Conservation (phyloP, 2,113 vertebrate genomes). For the Trogon surrucura region DNA sequence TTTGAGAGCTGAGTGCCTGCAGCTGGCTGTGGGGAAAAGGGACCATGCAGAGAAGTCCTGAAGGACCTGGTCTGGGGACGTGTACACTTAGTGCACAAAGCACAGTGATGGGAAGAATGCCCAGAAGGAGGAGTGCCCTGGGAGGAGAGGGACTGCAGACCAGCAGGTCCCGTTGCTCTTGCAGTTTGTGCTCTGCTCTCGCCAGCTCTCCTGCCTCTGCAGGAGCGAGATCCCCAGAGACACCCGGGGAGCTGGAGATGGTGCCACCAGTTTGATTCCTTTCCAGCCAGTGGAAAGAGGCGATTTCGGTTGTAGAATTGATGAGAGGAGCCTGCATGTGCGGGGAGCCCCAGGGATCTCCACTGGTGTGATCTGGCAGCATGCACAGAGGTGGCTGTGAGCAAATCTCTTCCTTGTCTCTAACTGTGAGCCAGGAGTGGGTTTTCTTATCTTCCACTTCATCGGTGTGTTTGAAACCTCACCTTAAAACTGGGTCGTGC, state of each 20-base stretch:
- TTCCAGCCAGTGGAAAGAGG: not conserved
- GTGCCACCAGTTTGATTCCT: not conserved
- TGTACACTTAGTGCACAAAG: not conserved
- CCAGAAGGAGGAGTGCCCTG: not conserved
- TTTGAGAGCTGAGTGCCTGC: not conserved
- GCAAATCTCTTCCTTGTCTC: not conserved
- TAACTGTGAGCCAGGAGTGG: not conserved
- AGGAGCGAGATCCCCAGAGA: not conserved
- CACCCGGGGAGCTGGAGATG: not conserved
- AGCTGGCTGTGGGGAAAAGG: not conserved
- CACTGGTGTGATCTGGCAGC: not conserved
- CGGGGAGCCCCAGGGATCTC: not conserved
- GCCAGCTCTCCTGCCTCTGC: not conserved
- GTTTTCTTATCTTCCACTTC: not conserved
- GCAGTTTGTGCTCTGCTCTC: not conserved
- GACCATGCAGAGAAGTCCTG: not conserved
- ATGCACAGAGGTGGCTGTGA: not conserved
- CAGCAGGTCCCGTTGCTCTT: not conserved
- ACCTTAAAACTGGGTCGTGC: not conserved
- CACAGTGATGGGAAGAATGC: too few species aligned
- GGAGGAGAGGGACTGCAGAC: not conserved
- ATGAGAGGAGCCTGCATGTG: not conserved
- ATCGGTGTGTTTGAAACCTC: not conserved
- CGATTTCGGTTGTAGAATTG: not conserved
- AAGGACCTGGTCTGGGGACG: not conserved